Evolutionary conservation across 2,113 vertebrate species (phyloP).

Genomic region (Phyllostomus discolor): DNA sequence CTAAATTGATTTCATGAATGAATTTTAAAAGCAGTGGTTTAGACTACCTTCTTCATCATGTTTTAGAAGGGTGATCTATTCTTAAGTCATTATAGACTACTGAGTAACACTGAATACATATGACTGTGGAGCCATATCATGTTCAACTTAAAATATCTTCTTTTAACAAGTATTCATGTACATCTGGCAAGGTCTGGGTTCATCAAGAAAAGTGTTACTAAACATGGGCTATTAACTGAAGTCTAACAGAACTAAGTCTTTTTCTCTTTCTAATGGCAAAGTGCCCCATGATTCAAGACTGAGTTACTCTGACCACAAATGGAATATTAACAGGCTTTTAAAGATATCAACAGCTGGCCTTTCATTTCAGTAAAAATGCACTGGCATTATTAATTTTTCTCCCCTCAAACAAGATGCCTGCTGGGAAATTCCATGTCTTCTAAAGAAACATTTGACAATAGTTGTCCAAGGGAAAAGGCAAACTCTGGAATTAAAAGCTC

Average conservation of each 20-base stretch:
- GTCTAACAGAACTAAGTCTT: conserved; percentile 50
- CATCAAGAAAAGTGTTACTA: conserved; percentile 44
- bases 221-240: conserved; percentile 51
- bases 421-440: conserved; percentile 66
- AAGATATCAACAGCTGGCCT: conserved; percentile 65
- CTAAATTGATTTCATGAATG: not conserved
- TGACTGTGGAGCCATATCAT: not conserved
- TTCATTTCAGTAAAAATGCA: conserved; percentile 56
- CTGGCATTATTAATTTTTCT: conserved; percentile 58
- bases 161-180: conserved; percentile 26
- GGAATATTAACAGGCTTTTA: conserved; percentile 71
- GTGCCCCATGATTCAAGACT: conserved; percentile 65
- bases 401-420: conserved; percentile 52
- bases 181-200: conserved; percentile 20
- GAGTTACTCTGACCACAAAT: conserved; percentile 74
- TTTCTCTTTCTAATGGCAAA: conserved; percentile 65
- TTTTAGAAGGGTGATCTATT: conserved; percentile 1
- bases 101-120: not conserved
- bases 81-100: not conserved
- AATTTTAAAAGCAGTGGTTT: not conserved
- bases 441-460: conserved; percentile 47
- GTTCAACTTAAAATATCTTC: not conserved
- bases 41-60: not conserved
- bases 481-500: not conserved
- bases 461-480: conserved; percentile 23